Conservation (phyloP, 2,113 vertebrate species). For the Sapajus apella region DNA sequence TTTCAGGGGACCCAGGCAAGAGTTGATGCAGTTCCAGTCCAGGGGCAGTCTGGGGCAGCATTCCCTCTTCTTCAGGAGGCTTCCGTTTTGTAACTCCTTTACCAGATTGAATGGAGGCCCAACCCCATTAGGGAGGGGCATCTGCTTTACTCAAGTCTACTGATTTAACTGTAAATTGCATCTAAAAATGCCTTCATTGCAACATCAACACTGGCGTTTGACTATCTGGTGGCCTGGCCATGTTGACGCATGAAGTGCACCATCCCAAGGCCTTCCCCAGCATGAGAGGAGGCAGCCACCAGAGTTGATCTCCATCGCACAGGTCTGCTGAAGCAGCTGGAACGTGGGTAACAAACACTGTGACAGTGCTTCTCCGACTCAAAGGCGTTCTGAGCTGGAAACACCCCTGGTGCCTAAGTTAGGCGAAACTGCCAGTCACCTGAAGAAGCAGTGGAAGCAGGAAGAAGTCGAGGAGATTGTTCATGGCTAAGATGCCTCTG, state of each 20-base stretch:
- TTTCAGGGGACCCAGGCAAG: neutral
- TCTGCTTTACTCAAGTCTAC: neutral
- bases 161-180: neutral
- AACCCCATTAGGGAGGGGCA: neutral
- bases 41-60: neutral
- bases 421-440: constrained; percentile 92
- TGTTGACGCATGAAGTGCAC: neutral
- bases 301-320: no score
- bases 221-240: neutral
- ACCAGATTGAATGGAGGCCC: neutral
- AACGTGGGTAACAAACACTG: neutral
- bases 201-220: neutral
- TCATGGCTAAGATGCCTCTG: constrained; percentile 84
- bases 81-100: neutral
- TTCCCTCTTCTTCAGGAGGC: neutral
- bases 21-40: neutral
- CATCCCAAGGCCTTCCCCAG: neutral
- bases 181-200: neutral
- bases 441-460: constrained; percentile 93
- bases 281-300: neutral
- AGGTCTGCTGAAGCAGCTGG: neutral
- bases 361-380: no score
- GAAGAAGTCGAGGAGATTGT: constrained; percentile 87
- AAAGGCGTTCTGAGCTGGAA: neutral
- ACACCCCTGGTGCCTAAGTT: neutral